Evolutionary conservation across 2,888 invertebrate species (phyloP).

Genomic region (Trachelus stipa): DNA sequence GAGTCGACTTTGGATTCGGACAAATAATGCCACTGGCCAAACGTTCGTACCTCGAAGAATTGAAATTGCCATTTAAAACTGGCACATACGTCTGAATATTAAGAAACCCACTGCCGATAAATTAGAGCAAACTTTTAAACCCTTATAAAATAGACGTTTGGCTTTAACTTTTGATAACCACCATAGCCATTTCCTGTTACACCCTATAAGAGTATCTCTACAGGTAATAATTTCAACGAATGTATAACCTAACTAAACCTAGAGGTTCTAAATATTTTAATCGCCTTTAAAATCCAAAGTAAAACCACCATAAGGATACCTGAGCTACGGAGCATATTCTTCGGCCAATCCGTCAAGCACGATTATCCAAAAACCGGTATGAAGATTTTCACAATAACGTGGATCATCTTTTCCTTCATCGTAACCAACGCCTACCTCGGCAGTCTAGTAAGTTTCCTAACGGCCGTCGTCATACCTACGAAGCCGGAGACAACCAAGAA

Average conservation of each 20-base stretch:
- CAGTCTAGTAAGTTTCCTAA: conserved; percentile 8
- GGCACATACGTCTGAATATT: conserved; percentile 10
- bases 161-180: background rate
- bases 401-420: conserved; percentile 6
- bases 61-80: background rate
- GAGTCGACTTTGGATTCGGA: conserved; percentile 3
- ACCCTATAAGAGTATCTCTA: background rate
- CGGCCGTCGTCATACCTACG: background rate
- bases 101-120: background rate
- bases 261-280: too few relatives aligned
- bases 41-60: conserved; percentile 8
- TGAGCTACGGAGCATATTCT: background rate
- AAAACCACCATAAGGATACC: background rate
- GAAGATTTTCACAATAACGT: conserved; percentile 3
- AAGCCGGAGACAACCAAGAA: background rate
- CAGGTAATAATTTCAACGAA: background rate
- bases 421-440: conserved; percentile 9
- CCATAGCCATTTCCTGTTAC: background rate
- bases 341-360: conserved; percentile 7
- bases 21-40: conserved; percentile 4
- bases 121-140: conserved; percentile 12
- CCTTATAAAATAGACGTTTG: conserved; percentile 8
- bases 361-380: background rate
- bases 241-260: too few relatives aligned
- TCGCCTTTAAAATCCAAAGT: background rate